Percentiles rank a stretch among this genome's conserved stretches.
These are phyloP conservation scores for Drosophila mimetica DNA, from an alignment of 2,888 invertebrate genomes.

Conservation along the genomic window DNA sequence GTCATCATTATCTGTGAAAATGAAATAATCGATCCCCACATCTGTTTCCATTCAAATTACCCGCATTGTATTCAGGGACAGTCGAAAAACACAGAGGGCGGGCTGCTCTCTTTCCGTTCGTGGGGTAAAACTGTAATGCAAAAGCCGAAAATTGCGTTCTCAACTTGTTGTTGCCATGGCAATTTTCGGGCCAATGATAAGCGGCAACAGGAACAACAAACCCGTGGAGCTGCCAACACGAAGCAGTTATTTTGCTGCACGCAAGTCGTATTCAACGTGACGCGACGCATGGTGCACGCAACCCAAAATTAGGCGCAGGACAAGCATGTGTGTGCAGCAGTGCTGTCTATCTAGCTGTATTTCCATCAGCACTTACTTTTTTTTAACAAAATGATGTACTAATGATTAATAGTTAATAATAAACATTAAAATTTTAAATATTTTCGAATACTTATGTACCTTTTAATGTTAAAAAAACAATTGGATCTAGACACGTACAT, in stretches of 20 bases:
- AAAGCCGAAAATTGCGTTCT: conserved; percentile 62
- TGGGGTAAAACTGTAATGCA: conserved; percentile 49
- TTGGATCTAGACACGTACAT: too few species aligned
- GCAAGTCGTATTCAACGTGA: conserved; percentile 49
- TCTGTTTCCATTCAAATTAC: conserved; percentile 35
- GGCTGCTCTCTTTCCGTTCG: conserved; percentile 4
- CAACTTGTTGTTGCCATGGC: conserved; percentile 60
- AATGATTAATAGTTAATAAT: too few species aligned
- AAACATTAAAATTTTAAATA: too few species aligned
- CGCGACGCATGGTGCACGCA: conserved; percentile 63
- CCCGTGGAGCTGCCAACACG: conserved; percentile 35
- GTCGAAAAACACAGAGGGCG: conserved; percentile 13
- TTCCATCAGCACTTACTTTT: neutral
- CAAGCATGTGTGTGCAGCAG: conserved; percentile 36
- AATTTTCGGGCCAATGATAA: conserved; percentile 52
- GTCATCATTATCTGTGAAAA: conserved; percentile 8
- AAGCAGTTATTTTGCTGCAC: conserved; percentile 67
- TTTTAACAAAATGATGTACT: too few species aligned
- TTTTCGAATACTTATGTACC: too few species aligned
- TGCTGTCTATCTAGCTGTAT: conserved; percentile 10
- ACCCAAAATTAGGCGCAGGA: conserved; percentile 68
- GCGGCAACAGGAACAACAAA: conserved; percentile 38
- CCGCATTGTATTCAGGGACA: conserved; percentile 43
- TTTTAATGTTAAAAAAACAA: too few species aligned
- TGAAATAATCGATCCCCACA: conserved; percentile 7